Evolutionary conservation across 2,113 vertebrate species (phyloP).

Genomic region (Calyptommatus sinebrachiatus): DNA sequence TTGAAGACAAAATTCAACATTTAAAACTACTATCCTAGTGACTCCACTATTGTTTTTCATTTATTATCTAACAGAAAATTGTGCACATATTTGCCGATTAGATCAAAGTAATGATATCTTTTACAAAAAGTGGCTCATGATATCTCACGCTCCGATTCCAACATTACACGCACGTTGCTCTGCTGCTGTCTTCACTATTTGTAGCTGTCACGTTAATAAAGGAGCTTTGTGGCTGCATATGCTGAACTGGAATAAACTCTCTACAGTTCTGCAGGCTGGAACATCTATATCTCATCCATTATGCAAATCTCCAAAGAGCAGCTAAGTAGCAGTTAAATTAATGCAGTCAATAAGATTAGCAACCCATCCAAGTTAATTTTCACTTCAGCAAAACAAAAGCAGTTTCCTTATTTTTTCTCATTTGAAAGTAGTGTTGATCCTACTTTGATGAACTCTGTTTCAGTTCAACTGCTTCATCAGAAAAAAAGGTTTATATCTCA

Average conservation of each 20-base stretch:
- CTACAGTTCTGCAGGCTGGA: constrained; percentile 40
- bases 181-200: constrained; percentile 36
- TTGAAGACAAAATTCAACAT: neutral
- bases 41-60: neutral
- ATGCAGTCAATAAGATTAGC: constrained; percentile 43
- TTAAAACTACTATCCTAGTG: neutral
- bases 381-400: constrained; percentile 42
- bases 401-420: constrained; percentile 35
- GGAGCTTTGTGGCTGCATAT: constrained; percentile 55
- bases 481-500: neutral
- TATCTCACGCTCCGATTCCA: constrained; percentile 27
- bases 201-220: constrained; percentile 51
- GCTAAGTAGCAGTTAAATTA: constrained; percentile 53
- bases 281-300: constrained; percentile 63
- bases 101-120: neutral
- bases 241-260: constrained; percentile 55
- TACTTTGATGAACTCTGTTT: neutral
- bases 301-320: constrained; percentile 66
- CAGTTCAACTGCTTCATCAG: neutral
- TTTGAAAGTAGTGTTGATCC: constrained; percentile 18
- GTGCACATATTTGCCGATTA: neutral
- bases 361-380: constrained; percentile 57
- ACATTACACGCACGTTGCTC: constrained; percentile 10
- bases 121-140: neutral
- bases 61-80: constrained; percentile 8